phyloP scores from a whole-genome alignment of 2,888 invertebrate species.

The Nymphalis polychloros region DNA sequence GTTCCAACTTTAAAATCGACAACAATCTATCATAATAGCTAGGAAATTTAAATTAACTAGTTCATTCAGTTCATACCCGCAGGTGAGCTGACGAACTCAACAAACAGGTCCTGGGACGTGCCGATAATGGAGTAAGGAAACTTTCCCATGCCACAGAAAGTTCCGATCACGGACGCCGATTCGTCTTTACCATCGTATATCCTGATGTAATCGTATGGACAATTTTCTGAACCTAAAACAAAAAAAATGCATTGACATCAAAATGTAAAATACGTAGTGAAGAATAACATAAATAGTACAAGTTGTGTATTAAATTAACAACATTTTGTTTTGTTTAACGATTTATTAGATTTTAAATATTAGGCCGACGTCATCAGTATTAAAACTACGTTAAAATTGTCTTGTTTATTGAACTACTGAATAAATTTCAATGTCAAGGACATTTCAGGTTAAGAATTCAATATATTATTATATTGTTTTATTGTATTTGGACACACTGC shows the following conservation, averaged over 20 bases:
- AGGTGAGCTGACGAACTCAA: constrained; percentile 93
- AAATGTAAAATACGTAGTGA: neutral
- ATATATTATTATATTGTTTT: too few species aligned
- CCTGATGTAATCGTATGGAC: constrained; percentile 93
- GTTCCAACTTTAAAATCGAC: constrained; percentile 10
- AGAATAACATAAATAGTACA: neutral
- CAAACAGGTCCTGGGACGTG: constrained; percentile 93
- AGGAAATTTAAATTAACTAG: constrained; percentile 17
- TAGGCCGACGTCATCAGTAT: too few species aligned
- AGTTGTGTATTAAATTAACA: too few species aligned
- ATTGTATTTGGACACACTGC: too few species aligned
- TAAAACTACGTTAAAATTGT: too few species aligned
- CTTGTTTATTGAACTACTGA: too few species aligned
- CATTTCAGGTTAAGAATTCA: too few species aligned
- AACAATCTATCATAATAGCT: constrained; percentile 23
- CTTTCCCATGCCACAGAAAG: constrained; percentile 96
- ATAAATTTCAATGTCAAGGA: too few species aligned
- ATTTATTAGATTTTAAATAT: too few species aligned
- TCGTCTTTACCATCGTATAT: constrained; percentile 96
- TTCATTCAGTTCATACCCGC: constrained; percentile 81
- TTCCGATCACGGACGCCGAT: constrained; percentile 92
- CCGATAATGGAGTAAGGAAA: constrained; percentile 97
- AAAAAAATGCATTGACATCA: constrained; percentile 1
- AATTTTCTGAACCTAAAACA: constrained; percentile 87
- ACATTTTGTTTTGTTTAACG: too few species aligned